A percentile compares a stretch with the other conserved stretches of the same genome.
These are phyloP conservation scores for Paratilapia polleni DNA, from an alignment of 2,113 vertebrate genomes.

Conservation along the genomic window DNA sequence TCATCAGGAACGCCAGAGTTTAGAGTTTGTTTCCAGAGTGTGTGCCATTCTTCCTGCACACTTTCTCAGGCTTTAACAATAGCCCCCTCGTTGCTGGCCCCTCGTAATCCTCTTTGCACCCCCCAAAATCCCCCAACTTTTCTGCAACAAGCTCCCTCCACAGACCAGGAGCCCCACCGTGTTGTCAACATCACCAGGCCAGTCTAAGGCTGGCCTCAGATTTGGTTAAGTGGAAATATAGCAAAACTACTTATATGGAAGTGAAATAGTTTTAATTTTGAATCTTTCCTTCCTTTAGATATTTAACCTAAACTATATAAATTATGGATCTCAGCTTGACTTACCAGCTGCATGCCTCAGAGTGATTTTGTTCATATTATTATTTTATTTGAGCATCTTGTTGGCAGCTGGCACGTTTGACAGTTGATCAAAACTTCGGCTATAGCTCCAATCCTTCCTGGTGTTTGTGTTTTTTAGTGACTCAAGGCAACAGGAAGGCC, in stretches of 20 bases:
- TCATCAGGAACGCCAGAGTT: constrained; percentile 22
- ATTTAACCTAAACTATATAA: constrained; percentile 5
- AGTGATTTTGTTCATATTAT: constrained; percentile 1
- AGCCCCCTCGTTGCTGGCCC: constrained; percentile 59
- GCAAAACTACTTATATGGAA: constrained; percentile 22
- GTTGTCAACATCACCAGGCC: constrained; percentile 61
- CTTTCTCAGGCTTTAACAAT: constrained; percentile 81
- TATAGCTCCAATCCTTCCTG: neutral
- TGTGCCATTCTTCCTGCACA: constrained; percentile 64
- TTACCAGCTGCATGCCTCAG: neutral
- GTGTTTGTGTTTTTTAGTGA: neutral
- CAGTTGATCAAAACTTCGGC: neutral
- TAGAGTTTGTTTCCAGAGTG: constrained; percentile 41
- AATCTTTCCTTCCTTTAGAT: neutral
- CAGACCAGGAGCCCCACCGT: constrained; percentile 54
- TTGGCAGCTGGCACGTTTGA: neutral
- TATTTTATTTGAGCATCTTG: constrained; percentile 1
- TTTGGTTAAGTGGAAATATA: constrained; percentile 37
- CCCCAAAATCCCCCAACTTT: constrained; percentile 9
- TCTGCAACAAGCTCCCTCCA: constrained; percentile 35
- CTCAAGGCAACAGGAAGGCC: neutral
- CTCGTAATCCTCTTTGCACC: constrained; percentile 74
- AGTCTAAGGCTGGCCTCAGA: constrained; percentile 10
- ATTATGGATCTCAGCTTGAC: neutral
- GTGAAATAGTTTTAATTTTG: constrained; percentile 25